Evolutionary conservation across 2,113 vertebrate species (phyloP), one percentile per base, ranked within the genome.

Genomic region (Mormoops blainvillei): DNA sequence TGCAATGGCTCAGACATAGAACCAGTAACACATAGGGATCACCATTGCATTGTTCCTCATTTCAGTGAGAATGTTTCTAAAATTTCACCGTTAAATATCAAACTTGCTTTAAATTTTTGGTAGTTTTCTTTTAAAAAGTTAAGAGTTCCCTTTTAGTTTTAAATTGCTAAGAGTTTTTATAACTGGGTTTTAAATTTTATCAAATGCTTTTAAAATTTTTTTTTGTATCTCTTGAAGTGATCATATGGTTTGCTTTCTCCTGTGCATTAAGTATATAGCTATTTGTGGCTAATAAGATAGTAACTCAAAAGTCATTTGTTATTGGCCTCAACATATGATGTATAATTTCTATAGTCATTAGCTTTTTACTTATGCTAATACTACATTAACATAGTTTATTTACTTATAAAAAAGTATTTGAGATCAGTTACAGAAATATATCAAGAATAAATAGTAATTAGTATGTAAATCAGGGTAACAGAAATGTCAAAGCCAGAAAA

Each of bases 401-500:
- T 78, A 31, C 78, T 94, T 88, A n/a, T 76, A 81, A 89, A 81
- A 77, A 89, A 89, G 7, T 48, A 20, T 48, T 92, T 89, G 71
- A 91, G 28, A 54, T 61, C 43, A 91, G 7, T 81, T 87, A 63
- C 43, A 70, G 43, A 94, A 88, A 82, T 76, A 36, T 31, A 88
- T 61, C 41, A 67, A 80, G 67, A 83, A 41, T 54, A 81, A 91
- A 89, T n/a, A 73, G 26, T 77, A 89, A 84, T 80, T 50, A 85
- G 50, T 65, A 12, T 88, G 24, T 61, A 93, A 38, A 48, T 65
- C 36, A 88, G 28, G 8, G 2, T 89, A 24, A 91, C 87, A 84
- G 54, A 89, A 86, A 73, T 73, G 9, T 89, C 52, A 95, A 95
- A 36, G 28, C 65, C 52, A 85, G 36, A 77, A 89, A 94, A 92